Base-by-base conservation (phyloP, 2,888 invertebrate genomes). In the Thumatha senex region DNA sequence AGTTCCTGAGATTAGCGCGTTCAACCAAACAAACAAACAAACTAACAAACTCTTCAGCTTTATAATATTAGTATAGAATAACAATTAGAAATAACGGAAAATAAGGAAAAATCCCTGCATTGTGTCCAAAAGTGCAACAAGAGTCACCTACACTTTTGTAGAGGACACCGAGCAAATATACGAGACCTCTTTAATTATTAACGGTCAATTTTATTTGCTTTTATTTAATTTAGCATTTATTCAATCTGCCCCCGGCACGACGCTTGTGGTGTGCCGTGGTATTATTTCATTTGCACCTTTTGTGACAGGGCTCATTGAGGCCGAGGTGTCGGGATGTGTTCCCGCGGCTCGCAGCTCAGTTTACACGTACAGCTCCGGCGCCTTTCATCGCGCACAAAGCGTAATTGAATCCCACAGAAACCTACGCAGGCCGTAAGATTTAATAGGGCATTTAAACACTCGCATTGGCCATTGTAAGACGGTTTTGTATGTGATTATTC, bases 371-470 rank as follows among this genome's bases (percentile, higher is more conserved):
- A 76, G 78, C 86, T 84, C 83, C 82, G 82, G 82, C 86, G 84
- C 86, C 86, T 91, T 91, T 91, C 90, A 90, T 84, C 87, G 84
- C 71, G 75, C 80, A 90, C 90, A 91, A 91, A 90, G 87, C 87
- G 91, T 90, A 91, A 91, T 91, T 90, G 90, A 91, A 91, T 91
- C 89, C 89, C 85, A 84, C 89, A 87, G 87, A 89, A 89, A 88
- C 89, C 89, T 90, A 89, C 87, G 89, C 85, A 87, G 83, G 74
- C 84, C 77, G 83, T 85, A 89, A 89, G 88, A 88, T 90, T 91
- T 90, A 91, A 91, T 90, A 91, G 91, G 91, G 91, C 85, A 91
- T 91, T 91, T 90, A 89, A 89, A 89, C 87, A 88, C 85, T 89
- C 86, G 86, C 90, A 90, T 90, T 90, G 90, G 89, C 88, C 81